A percentile compares a stretch with the other conserved stretches of the same genome.
Conservation (phyloP, 2,113 vertebrate species). For the Xenopus borealis region DNA sequence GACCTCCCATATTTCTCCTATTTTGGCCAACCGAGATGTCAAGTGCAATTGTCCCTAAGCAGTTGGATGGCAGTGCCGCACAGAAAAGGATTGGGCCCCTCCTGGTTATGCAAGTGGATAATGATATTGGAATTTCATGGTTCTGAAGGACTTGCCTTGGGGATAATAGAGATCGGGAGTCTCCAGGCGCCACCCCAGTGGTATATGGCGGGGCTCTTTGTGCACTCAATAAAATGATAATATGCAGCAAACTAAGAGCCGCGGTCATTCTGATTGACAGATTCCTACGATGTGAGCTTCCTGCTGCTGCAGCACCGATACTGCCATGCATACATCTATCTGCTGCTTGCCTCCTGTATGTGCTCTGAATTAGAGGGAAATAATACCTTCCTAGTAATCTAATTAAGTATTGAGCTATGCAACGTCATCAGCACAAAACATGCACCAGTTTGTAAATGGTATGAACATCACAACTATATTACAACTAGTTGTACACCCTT, state of each 20-base stretch:
- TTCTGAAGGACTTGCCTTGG: neutral
- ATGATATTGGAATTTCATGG: constrained; percentile 5
- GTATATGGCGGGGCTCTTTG: neutral
- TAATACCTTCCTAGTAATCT: too few species aligned
- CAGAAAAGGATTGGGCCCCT: neutral
- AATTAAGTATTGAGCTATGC: too few species aligned
- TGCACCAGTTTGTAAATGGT: too few species aligned
- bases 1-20: neutral
- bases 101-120: neutral
- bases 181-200: neutral
- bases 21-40: neutral
- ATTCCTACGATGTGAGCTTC: neutral
- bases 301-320: too few species aligned
- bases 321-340: too few species aligned
- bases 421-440: too few species aligned
- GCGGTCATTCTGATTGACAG: neutral
- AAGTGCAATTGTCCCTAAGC: neutral
- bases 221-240: neutral
- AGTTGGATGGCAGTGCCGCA: neutral
- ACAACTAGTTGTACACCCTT: too few species aligned
- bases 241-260: constrained; percentile 1
- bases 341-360: too few species aligned
- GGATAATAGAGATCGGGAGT: neutral
- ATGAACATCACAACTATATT: too few species aligned
- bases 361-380: too few species aligned